Evolutionary conservation across 1,140 invertebrate species (phyloP), one percentile per base, ranked within the genome.

Genomic region (Sinonovacula constricta): DNA sequence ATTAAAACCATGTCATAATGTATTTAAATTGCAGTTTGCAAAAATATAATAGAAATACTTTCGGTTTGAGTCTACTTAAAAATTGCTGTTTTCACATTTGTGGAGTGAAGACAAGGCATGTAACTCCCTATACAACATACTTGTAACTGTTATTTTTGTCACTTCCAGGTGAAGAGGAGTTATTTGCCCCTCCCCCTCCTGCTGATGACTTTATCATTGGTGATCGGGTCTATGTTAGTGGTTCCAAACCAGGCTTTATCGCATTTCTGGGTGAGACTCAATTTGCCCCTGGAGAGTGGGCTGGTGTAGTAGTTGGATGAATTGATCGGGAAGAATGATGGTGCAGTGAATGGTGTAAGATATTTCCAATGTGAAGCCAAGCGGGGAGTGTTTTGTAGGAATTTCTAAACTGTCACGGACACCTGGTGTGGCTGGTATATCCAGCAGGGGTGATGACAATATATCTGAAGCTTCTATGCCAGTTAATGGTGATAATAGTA

Each of bases 241-340:
- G 97, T 45, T 95, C 94, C n/a, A 98, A 98, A 88, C 95, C 97
- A 3, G 98, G 98, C 33, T 94, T 94, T 85, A 98, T 99, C 81
- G 97, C 97, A 31, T 99, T 96, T 90, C 97, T 99, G 78, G 98
- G 98, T n/a, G 97, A 99, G 89, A 98, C 98, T 39, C 87, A 89
- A 76, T 92, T 92, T 85, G 89, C 90, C 15, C 78, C 86, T 7
- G 91, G 91, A 14, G 88, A 91, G 26, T 92, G 91, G 91, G 90
- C 89, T 12, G 91, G 91, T 14, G 85, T 91, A 45, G 90, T 90
- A 7, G 71, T 92, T 18, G n/a, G 90, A 91, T 71, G 85, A 90
- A 54, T 82, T 87, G 10, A 84, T 87, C 70, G 92, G 91, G 15
- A 92, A 92, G 83, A 92, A 92, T 88, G 92, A 92, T 82, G 92